Evolutionary conservation across 2,797 vertebrate genomes (phyloP).

Genomic region (Megalops cyprinoides): DNA sequence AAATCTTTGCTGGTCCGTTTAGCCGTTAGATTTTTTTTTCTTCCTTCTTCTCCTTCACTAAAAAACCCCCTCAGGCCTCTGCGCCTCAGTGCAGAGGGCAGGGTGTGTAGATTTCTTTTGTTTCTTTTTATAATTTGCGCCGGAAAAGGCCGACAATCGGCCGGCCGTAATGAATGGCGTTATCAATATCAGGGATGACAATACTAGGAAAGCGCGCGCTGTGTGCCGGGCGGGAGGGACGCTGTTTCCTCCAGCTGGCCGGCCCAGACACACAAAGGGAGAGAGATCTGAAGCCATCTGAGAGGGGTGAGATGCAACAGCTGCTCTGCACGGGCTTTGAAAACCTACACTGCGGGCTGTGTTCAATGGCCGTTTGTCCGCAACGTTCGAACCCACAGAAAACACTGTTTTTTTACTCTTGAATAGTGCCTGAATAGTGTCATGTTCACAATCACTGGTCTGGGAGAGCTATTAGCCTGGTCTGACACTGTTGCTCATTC

Average conservation of each 20-base stretch:
- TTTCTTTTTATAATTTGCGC: constrained; percentile 99
- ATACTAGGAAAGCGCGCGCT: constrained; percentile 95
- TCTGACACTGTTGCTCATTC: too few relatives aligned
- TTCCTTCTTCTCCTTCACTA: constrained; percentile 33
- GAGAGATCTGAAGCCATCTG: background rate
- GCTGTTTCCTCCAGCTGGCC: constrained; percentile 71
- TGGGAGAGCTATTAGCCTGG: too few relatives aligned
- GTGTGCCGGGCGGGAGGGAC: constrained; percentile 84
- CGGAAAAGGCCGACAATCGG: constrained; percentile 97
- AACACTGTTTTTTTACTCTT: too few relatives aligned
- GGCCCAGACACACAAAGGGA: constrained; percentile 44
- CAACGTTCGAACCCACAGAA: too few relatives aligned
- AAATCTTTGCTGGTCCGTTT: constrained; percentile 30
- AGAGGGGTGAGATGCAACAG: background rate
- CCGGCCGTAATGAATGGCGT: constrained; percentile 94
- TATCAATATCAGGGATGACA: constrained; percentile 95
- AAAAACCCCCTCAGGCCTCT: constrained; percentile 49
- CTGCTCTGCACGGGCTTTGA: background rate
- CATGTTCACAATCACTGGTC: too few relatives aligned
- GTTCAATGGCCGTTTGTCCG: too few relatives aligned
- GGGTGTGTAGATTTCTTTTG: constrained; percentile 89
- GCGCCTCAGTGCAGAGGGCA: constrained; percentile 63
- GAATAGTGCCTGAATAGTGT: too few relatives aligned
- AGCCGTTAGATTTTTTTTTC: constrained; percentile 31
- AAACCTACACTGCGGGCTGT: background rate